Base-by-base conservation (phyloP, 1,140 invertebrate genomes). In the Araneus ventricosus region DNA sequence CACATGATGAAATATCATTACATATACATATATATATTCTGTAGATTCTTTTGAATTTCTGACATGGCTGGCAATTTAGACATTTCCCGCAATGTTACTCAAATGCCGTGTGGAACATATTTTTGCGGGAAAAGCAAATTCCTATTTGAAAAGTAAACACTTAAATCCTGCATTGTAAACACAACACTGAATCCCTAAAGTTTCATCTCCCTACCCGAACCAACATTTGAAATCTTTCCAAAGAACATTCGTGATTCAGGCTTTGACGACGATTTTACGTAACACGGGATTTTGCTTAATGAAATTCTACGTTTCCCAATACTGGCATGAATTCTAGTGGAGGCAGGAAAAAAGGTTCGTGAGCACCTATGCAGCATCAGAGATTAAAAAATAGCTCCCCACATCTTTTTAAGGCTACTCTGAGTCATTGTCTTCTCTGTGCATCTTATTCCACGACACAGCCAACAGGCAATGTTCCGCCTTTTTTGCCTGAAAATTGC, bases 401-500 rank as follows among this genome's bases (percentile, higher is more conserved):
- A 45, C 4, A 27, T 88, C 86, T 88, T 88, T 88, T 88, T 41
- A 39, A 34, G 37, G 86, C 30, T 34, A 14, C 24, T 4, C 34
- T 88, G 86, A 88, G 20, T 70, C 86, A 88, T 88, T 88, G 86
- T 88, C 57, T 88, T 88, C 86, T 39, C 86, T 52, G 4, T 67
- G 63, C 45, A 30, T 88, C 87, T 88, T 17, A 88, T 39, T 88
- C 41, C 7, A 84, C 85, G 24, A 61, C 41, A 86, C 41, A 86
- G 41, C 84, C 10, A 39, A 45, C 41, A 30, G 82, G 30, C 85
- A 24, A 27, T 39, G 27, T 39, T 39, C 52, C 70, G 70, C 88
- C 41, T 80, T n/a, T 45, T 90, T 80, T 27, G 10, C 59, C 37
- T n/a, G 3, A 79, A 45, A 80, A 80, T 52, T 90, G 88, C 88